Conservation (phyloP, 2,797 vertebrate species). For the Anas bernieri region DNA sequence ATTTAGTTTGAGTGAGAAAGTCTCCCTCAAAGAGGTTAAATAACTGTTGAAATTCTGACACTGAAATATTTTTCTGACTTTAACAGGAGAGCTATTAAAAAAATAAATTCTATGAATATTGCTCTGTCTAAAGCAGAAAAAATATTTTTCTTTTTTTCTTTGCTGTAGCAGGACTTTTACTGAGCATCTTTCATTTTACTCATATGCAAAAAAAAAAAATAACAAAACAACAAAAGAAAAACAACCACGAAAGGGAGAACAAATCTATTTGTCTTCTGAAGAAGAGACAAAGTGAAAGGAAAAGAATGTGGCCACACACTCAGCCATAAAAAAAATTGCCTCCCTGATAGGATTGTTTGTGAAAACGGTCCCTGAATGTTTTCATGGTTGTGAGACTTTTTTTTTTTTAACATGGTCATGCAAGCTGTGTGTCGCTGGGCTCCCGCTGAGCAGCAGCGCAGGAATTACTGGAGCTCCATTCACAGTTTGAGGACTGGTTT, state of each 20-base stretch:
- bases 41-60: neutral
- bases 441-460: constrained; percentile 5
- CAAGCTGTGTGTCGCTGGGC: constrained; percentile 21
- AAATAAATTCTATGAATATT: neutral
- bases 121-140: neutral
- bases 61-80: neutral
- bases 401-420: neutral
- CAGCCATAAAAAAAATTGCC: neutral
- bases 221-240: neutral
- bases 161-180: neutral
- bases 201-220: neutral
- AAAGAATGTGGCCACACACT: neutral
- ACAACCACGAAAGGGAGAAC: neutral
- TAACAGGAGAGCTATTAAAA: neutral
- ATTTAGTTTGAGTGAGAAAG: neutral
- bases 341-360: neutral
- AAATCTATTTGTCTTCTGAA: neutral
- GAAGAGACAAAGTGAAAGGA: neutral
- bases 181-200: neutral
- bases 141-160: neutral
- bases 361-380: constrained; percentile 2
- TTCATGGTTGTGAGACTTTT: constrained; percentile 33
- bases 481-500: constrained; percentile 37
- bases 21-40: neutral
- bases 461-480: constrained; percentile 62